Percentiles rank a stretch among this genome's conserved stretches.
Evolutionary conservation across 2,113 vertebrate genomes (phyloP).

Genomic region (Tragulus kanchil): DNA sequence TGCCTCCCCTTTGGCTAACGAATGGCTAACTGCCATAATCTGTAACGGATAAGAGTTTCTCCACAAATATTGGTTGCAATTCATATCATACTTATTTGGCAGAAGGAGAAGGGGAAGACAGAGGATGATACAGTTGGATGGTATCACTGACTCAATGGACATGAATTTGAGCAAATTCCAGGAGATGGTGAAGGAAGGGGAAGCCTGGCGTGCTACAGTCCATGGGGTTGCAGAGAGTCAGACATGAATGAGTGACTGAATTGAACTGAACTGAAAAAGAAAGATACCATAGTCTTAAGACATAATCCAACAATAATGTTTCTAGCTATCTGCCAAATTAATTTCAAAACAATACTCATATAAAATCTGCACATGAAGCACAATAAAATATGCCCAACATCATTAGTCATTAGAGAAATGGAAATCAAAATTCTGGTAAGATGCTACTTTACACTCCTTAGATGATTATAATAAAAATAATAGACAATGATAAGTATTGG

Average conservation of each 20-base stretch:
- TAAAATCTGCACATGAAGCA: neutral
- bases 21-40: neutral
- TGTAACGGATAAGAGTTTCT: neutral
- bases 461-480: neutral
- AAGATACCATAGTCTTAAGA: neutral
- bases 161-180: no score
- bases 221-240: no score
- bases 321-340: neutral
- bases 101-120: no score
- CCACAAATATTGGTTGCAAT: neutral
- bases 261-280: neutral
- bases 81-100: neutral
- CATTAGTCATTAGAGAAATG: neutral
- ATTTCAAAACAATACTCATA: neutral
- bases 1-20: neutral
- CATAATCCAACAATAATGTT: neutral
- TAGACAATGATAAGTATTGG: neutral
- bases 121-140: no score
- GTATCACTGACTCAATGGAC: no score
- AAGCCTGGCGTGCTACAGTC: no score
- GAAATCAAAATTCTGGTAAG: neutral
- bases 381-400: neutral
- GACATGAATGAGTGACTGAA: no score
- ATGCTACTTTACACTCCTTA: neutral
- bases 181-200: no score